Base-by-base conservation (phyloP, 1,140 invertebrate species). In the Pseudomyrmex dendroicus region DNA sequence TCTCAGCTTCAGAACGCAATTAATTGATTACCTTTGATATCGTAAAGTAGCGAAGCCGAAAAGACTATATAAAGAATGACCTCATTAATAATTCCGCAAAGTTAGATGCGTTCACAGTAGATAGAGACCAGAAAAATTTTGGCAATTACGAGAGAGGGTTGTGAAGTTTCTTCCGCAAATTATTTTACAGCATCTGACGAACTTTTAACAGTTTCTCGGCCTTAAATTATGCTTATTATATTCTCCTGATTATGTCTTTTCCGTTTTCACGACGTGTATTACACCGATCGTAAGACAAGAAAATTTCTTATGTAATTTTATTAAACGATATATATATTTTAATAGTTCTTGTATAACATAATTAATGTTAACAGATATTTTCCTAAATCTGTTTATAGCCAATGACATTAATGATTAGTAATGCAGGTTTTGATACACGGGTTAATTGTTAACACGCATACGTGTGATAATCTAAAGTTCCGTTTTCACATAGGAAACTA, bases 1-100 rank as follows among this genome's bases (percentile, higher is more conserved):
- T 70, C 59, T 15, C 10, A 64, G 22, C 59, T 77, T 25, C 46
- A 56, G 78, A 63, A 88, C 68, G 48, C 77, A 50, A 25, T 83
- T 83, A 85, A 89, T 89, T 62, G 73, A 88, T 89, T 88, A 83
- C 46, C 84, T 85, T 85, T 64, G 68, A 52, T 61, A 46, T 10
- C 15, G 62, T 64, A 68, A 87, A 83, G 87, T 78, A 88, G 83
- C 83, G 73, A 73, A 85, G 61, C 72, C 77, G 56, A 87, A 78
- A 82, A 77, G 74, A 61, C 50, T 85, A 85, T 83, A 70, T 73
- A 78, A 62, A 82, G 82, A 89, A 80, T 77, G 82, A 84, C 67
- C 87, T 82, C 86, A 84, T 90, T 90, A 90, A 89, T 89, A 89
- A 80, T 84, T 59, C 56, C 62, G 74, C 61, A 80, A 89, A 89